Base-by-base conservation (phyloP, 2,888 invertebrate species). In the Helobdella robusta region DNA sequence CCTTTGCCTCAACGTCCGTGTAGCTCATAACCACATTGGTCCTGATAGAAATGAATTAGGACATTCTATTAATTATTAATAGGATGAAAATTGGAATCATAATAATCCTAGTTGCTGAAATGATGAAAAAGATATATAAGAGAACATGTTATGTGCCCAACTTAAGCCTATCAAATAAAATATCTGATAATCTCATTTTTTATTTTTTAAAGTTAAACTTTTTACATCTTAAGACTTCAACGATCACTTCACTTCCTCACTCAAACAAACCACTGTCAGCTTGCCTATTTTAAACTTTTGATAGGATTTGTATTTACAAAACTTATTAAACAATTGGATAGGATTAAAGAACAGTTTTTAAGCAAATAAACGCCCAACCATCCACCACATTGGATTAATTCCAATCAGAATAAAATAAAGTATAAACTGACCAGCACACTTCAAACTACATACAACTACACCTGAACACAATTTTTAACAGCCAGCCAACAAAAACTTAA, bases 1-100 rank as follows among this genome's bases (percentile, higher is more conserved):
- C 98, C 83, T 95, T 95, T 61, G 93, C 91, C 79, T 99, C 98
- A 66, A 93, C 89, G 81, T 98, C 98, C n/a, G 98, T 95, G 82
- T 97, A 99, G 83, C 98, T 98, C 97, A 99, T 97, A 65, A 99
- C 97, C 75, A 98, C 94, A 83, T 98, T 98, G 75, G 98, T 97
- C 75, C 98, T 98, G 82, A 32, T n/a, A 34, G 44, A 48, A 48
- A 20, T 25, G 18, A 2, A 46, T 25, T 2, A 61, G 20, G 25
- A 25, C 30, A 62, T 30, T 11, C 30, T 32, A 62, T 32, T 46
- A 3, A 28, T 23, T n/a, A 32, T 34, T 30, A 11, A 15, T 2
- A 32, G 2, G 18, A 48, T 50, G 2, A 18, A 23, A 30, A 8
- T 18, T 28, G 1, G 4, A n/a, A 28, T 11, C 20, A 40, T 15